These are phyloP conservation scores for Chrysomela aeneicollis DNA, from an alignment of 2,888 invertebrate genomes.

Conservation along the genomic window DNA sequence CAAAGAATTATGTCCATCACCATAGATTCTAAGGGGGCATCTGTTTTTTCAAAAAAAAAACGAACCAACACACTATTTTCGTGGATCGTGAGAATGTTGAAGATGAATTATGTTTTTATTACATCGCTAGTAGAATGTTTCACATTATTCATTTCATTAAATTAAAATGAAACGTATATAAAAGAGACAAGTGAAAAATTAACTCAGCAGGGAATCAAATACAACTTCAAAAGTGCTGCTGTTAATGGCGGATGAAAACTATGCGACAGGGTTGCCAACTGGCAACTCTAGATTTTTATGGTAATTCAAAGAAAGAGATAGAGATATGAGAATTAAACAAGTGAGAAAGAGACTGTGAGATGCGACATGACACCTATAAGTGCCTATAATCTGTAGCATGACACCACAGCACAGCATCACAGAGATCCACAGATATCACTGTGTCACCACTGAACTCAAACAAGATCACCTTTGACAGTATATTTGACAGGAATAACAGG, in stretches of 20 bases:
- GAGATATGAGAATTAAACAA: too few relatives aligned
- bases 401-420: too few relatives aligned
- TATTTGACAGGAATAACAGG: too few relatives aligned
- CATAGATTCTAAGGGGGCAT: conserved; percentile 33
- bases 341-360: too few relatives aligned
- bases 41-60: conserved; percentile 29
- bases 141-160: background rate
- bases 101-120: background rate
- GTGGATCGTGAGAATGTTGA: background rate
- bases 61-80: conserved; percentile 13
- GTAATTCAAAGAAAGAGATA: too few relatives aligned
- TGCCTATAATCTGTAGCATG: too few relatives aligned
- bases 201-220: conserved; percentile 29
- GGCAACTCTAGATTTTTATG: background rate
- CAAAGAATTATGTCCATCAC: conserved; percentile 21
- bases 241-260: conserved; percentile 42
- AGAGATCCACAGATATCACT: too few relatives aligned
- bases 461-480: too few relatives aligned
- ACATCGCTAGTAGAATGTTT: background rate
- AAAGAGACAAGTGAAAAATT: background rate
- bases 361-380: too few relatives aligned
- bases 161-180: background rate
- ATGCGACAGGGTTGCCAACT: conserved; percentile 24
- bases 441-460: too few relatives aligned
- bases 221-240: conserved; percentile 44